phyloP scores from a whole-genome alignment of 2,797 vertebrate genomes.

The Mergus octosetaceus region DNA sequence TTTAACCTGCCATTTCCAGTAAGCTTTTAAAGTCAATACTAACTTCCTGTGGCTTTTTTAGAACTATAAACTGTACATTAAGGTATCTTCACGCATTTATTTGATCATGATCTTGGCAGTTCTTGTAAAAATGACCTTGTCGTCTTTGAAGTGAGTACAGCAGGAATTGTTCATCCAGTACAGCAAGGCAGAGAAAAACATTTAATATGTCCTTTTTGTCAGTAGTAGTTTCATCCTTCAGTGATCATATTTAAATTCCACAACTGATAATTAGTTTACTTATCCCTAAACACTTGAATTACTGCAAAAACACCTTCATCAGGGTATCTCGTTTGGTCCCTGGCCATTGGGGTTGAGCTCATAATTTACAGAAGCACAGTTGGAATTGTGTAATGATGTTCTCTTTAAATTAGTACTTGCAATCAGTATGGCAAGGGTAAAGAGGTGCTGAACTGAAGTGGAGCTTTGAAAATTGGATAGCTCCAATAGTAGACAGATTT shows the following conservation, averaged over 20 bases:
- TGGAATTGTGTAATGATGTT: neutral
- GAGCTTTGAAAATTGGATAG: neutral
- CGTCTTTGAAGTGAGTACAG: neutral
- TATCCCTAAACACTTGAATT: neutral
- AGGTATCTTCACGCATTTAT: neutral
- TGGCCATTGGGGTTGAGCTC: neutral
- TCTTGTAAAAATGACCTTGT: neutral
- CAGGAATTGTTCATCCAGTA: neutral
- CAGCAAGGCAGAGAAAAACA: neutral
- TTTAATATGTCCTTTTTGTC: neutral
- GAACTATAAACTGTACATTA: neutral
- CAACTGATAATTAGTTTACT: neutral
- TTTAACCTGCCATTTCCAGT: neutral
- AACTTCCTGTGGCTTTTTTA: neutral
- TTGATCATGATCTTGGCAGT: neutral
- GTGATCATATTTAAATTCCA: neutral
- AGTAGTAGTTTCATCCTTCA: neutral
- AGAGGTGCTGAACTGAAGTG: neutral
- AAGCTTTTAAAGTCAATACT: neutral
- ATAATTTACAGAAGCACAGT: neutral
- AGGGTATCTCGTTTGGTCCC: neutral
- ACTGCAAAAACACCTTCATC: neutral
- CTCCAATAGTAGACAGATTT: neutral
- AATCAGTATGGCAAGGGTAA: neutral
- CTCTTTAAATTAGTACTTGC: neutral